Evolutionary conservation across 64 coral and sea anemone species (phyloP).

Genomic region (Pocillopora verrucosa): DNA sequence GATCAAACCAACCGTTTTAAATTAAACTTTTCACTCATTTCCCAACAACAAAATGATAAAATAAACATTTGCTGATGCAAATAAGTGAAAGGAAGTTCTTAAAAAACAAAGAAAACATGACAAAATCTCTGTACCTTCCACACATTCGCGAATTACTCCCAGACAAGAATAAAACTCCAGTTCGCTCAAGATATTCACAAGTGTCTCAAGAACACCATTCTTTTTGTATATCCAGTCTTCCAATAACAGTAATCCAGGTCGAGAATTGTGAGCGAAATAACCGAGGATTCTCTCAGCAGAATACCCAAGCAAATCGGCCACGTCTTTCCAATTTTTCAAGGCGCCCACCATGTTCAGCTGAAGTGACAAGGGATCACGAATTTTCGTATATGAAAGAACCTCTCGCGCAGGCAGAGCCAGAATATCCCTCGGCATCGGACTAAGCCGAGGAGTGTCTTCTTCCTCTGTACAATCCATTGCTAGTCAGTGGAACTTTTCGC

Average conservation of each 20-base stretch:
- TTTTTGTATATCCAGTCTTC: constrained; percentile 50
- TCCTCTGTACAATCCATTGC: neutral
- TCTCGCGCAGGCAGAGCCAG: constrained; percentile 3
- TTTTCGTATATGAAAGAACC: neutral
- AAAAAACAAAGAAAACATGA: neutral
- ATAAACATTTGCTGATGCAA: neutral
- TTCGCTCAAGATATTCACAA: constrained; percentile 17
- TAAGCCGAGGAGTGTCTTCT: neutral
- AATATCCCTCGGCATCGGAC: constrained; percentile 2
- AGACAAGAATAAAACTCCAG: constrained; percentile 22
- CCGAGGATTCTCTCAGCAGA: constrained; percentile 8
- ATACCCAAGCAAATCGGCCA: constrained; percentile 30
- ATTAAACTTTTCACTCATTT: no score
- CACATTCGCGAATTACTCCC: constrained; percentile 23
- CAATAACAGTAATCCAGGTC: constrained; percentile 2
- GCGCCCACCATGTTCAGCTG: constrained; percentile 8
- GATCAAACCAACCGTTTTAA: neutral
- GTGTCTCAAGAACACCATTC: constrained; percentile 14
- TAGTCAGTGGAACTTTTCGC: neutral
- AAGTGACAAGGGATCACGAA: constrained; percentile 4
- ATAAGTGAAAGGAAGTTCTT: no score
- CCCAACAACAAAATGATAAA: neutral
- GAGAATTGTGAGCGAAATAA: constrained; percentile 27
- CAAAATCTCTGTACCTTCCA: neutral
- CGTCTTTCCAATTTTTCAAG: constrained; percentile 56